A percentile compares a stretch with the other conserved stretches of the same genome.
Evolutionary conservation across 2,888 invertebrate genomes (phyloP).

Genomic region (Torymus auratus): DNA sequence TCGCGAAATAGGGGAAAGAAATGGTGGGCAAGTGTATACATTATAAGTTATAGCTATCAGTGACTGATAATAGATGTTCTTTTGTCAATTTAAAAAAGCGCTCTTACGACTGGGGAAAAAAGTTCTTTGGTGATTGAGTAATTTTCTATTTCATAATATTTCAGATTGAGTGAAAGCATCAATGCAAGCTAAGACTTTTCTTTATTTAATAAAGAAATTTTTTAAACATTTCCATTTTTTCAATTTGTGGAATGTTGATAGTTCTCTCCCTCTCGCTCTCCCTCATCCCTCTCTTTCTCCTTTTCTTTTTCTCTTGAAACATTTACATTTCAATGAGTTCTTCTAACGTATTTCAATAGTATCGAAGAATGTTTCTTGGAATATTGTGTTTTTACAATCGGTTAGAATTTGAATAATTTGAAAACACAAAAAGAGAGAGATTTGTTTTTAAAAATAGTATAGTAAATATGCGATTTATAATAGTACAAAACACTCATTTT

Average conservation of each 20-base stretch:
- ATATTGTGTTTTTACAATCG: too few relatives aligned
- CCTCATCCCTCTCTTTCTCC: too few relatives aligned
- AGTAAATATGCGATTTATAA: too few relatives aligned
- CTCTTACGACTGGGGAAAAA: slow-evolving; percentile 20
- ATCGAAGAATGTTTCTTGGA: too few relatives aligned
- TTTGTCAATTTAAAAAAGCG: slow-evolving; percentile 11
- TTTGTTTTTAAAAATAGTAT: slow-evolving; percentile 1
- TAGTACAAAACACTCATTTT: too few relatives aligned
- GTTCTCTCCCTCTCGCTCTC: not conserved
- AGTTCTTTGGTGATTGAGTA: slow-evolving; percentile 18
- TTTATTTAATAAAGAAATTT: slow-evolving; percentile 21
- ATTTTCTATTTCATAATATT: slow-evolving; percentile 40
- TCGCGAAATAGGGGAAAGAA: not conserved
- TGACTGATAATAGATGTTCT: slow-evolving; percentile 18
- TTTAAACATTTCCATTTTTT: slow-evolving; percentile 12
- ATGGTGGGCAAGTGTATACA: not conserved
- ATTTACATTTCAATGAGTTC: slow-evolving; percentile 20
- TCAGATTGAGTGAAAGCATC: slow-evolving; percentile 13
- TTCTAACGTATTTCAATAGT: not conserved
- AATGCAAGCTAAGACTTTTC: not conserved
- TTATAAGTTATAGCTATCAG: not conserved
- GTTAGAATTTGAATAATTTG: too few relatives aligned
- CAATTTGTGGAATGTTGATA: slow-evolving; percentile 26
- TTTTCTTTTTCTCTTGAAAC: not conserved
- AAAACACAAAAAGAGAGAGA: not conserved